phyloP scores from a whole-genome alignment of 1,140 invertebrate species.

The Acromyrmex heyeri region DNA sequence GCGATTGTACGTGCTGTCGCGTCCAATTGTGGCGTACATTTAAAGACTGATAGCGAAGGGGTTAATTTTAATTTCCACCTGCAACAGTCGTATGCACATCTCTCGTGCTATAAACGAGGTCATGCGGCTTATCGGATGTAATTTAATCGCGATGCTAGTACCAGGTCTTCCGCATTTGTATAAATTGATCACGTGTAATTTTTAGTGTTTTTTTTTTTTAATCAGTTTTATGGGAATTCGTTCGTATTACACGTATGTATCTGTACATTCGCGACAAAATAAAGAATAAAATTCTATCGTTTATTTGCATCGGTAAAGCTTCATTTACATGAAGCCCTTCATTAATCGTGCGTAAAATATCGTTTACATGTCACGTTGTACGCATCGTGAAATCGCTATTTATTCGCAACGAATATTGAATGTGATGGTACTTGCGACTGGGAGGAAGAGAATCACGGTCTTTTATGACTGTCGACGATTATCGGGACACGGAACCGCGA shows the following conservation, averaged over 20 bases:
- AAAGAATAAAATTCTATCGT: constrained; percentile 24
- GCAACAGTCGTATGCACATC: constrained; percentile 43
- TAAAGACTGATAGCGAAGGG: constrained; percentile 25
- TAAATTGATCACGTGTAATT: constrained; percentile 23
- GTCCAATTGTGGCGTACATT: constrained; percentile 33
- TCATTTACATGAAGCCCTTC: constrained; percentile 20
- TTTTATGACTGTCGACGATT: constrained; percentile 40
- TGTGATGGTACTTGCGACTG: not conserved
- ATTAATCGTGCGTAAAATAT: constrained; percentile 31
- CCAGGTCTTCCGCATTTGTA: constrained; percentile 7
- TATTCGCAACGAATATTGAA: constrained; percentile 28
- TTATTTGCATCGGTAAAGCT: constrained; percentile 6
- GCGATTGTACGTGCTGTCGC: constrained; percentile 64
- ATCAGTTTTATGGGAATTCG: not conserved
- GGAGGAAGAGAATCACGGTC: constrained; percentile 11
- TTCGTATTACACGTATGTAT: not conserved
- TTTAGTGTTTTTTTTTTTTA: not conserved
- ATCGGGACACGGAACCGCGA: not conserved
- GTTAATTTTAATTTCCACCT: constrained; percentile 49
- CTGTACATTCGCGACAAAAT: not conserved
- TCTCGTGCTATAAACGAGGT: constrained; percentile 49
- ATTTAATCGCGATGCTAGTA: constrained; percentile 41
- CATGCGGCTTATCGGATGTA: constrained; percentile 43
- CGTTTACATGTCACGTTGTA: constrained; percentile 17
- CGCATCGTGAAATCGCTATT: constrained; percentile 27